Base-by-base conservation (phyloP, 2,888 invertebrate species). In the Villa cingulata region DNA sequence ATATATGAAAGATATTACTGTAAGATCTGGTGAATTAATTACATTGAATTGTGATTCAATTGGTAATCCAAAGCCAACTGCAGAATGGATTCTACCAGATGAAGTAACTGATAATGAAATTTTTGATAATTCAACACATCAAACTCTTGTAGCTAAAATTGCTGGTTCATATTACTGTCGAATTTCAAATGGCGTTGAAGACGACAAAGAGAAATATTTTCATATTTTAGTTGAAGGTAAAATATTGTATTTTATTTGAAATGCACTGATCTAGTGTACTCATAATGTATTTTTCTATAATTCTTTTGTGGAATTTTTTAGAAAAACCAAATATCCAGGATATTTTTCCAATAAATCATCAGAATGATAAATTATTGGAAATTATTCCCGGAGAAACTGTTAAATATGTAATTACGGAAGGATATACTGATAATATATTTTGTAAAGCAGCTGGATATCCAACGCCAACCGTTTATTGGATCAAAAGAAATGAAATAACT, bases 401-500 rank as follows among this genome's bases (percentile, higher is more conserved):
- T 9, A 41, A n/a, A 23, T 29, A 17, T 27, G 16, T 29, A 18
- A 29, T 43, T 9, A 2, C 41, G 18, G 46, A 45, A 36, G 49
- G 48, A 3, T 20, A 27, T 20, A 36, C 44, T 15, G 57, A 66
- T 1, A 53, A 44, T 1, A 57, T 73, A 15, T 61, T 63, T 1
- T 75, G 73, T 53, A 59, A 65, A 36, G 68, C 62, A 0, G 54
- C 49, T 1, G 74, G 71, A 1, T 56, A 59, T 3, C 75, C 75
- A 0, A 61, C 59, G 6, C 74, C 74, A 0, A 53, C 70, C 0
- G 59, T 72, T 4, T 59, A 67, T 1, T 75, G 75, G 75, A 66
- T 62, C 3, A 73, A 71, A 55, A 62, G 72, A 48, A 57, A 60
- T 3, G 55, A 18, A n/a, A n/a, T n/a, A n/a, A n/a, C n/a, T 17